These are phyloP conservation scores for Anastrepha ludens DNA, from an alignment of 1,140 invertebrate genomes.

Conservation along the genomic window DNA sequence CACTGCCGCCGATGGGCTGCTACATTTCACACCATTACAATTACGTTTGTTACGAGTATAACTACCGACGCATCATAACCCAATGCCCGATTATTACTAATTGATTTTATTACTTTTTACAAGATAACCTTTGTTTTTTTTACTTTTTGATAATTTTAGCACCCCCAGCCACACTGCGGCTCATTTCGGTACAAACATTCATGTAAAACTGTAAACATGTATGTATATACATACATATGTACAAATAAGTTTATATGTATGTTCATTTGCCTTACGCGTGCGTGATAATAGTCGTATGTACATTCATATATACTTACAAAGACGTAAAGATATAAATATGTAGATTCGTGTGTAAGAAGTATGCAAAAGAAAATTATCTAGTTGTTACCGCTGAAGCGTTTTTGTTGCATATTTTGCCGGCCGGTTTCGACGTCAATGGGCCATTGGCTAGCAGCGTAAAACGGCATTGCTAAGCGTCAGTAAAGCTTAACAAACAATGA, in stretches of 20 bases:
- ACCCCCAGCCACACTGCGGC: background rate
- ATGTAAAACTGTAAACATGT: too few species aligned
- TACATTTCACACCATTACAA: background rate
- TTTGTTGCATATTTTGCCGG: background rate
- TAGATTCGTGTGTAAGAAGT: too few species aligned
- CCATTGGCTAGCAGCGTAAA: background rate
- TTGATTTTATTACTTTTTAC: conserved; percentile 14
- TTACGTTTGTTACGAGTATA: background rate
- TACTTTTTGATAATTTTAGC: background rate
- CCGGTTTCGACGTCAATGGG: background rate
- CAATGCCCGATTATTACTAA: background rate
- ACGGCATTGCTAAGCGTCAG: background rate
- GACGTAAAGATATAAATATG: too few species aligned
- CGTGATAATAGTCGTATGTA: background rate
- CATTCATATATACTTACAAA: too few species aligned
- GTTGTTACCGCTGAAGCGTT: background rate
- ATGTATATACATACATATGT: too few species aligned
- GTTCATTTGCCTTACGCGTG: background rate
- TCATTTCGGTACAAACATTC: background rate
- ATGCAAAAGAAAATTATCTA: too few species aligned
- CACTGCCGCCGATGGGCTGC: too few species aligned
- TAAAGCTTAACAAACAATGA: background rate
- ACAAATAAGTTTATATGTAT: background rate
- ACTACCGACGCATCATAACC: background rate
- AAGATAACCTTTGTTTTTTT: background rate